A percentile compares a stretch with the other conserved stretches of the same genome.
Conservation (phyloP, 2,113 vertebrate genomes). For the Actinemys pallida region DNA sequence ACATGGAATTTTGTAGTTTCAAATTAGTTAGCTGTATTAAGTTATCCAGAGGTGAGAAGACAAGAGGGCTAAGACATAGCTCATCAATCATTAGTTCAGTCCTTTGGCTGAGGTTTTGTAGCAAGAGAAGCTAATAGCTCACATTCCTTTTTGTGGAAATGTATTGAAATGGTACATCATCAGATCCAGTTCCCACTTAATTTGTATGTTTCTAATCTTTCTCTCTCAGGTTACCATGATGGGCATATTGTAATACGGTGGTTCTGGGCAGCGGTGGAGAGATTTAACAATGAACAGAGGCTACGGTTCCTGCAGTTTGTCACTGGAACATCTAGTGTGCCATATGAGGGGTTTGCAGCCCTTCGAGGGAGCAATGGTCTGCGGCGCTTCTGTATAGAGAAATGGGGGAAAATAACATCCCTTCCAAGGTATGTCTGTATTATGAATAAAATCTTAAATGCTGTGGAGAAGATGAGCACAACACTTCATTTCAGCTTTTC, state of each 20-base stretch:
- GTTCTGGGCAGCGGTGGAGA: conserved; percentile 97
- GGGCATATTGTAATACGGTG: conserved; percentile 97
- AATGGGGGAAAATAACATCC: conserved; percentile 98
- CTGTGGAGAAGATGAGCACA: background rate
- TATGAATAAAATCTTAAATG: background rate
- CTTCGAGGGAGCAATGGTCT: conserved; percentile 95
- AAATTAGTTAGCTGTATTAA: background rate
- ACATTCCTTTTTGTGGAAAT: background rate
- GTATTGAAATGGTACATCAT: background rate
- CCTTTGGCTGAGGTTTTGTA: background rate
- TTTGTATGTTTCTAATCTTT: background rate
- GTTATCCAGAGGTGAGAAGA: background rate
- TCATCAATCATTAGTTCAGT: background rate
- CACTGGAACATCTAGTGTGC: conserved; percentile 96
- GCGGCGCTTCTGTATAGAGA: conserved; percentile 97
- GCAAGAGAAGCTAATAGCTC: background rate
- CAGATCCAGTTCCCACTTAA: background rate
- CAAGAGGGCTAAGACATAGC: background rate
- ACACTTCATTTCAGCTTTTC: background rate
- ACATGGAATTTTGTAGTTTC: background rate
- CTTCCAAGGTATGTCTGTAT: conserved; percentile 88
- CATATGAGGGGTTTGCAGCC: conserved; percentile 95
- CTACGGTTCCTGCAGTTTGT: conserved; percentile 95
- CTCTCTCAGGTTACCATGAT: conserved; percentile 91
- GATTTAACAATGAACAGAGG: conserved; percentile 97